Base-by-base conservation (phyloP, 2,888 invertebrate genomes). In the Campopleginae sp. region DNA sequence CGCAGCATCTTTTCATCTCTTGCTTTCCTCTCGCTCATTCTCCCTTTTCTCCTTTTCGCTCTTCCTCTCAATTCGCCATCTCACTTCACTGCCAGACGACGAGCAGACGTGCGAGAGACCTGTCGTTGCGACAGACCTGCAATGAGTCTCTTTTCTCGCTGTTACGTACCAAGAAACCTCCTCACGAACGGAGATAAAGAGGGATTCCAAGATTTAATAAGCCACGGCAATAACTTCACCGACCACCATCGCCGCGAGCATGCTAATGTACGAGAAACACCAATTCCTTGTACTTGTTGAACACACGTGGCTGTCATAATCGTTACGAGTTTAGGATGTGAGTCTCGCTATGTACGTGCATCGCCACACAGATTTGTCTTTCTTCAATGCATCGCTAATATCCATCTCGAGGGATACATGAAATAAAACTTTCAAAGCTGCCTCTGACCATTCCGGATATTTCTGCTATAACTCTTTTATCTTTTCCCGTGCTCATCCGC, bases 151-250 rank as follows among this genome's bases (percentile, higher is more conserved):
- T 58, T 58, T 44, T 19, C 54, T 19, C 7, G 14, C 31, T 61
- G 48, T 70, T 66, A 68, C 66, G 33, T 76, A 76, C 72, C 68
- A 66, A 84, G 86, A 80, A 82, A 63, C 33, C 38, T 42, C 80
- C 58, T 88, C 88, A 76, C 88, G 85, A 38, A 75, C 74, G 84
- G 76, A 88, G 86, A 89, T 89, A 89, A 90, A 91, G 85, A 83
- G 80, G 86, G 86, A 89, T 89, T 90, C 88, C 84, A 77, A 88
- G 90, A 89, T 89, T 90, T 90, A 90, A 89, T 91, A 89, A 89
- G 89, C 87, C 83, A 87, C 86, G 86, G 86, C 86, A 88, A 89
- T 89, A 88, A 90, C 80, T 80, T 46, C 61, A 44, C 38, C 74
- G 82, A 74, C 76, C 82, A 80, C 85, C 82, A 61, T 85, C 80